Evolutionary conservation across 2,113 vertebrate genomes (phyloP).

Genomic region (Entomyzon cyanotis): DNA sequence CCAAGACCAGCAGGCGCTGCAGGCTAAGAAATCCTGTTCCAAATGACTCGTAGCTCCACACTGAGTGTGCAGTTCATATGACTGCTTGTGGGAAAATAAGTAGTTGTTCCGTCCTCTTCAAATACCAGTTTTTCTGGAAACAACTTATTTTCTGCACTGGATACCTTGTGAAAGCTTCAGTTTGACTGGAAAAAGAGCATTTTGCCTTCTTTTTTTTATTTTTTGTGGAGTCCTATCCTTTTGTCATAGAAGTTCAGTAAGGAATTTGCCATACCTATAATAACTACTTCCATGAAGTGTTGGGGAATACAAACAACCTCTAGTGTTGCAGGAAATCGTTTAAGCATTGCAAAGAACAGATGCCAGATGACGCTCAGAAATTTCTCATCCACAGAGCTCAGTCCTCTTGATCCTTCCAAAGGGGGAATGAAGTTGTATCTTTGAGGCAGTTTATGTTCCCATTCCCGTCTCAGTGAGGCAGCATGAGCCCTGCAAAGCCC

Average conservation of each 20-base stretch:
- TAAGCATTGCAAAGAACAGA: neutral
- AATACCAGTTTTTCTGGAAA: neutral
- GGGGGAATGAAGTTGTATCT: neutral
- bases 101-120: neutral
- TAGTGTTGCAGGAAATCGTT: rapidly evolving
- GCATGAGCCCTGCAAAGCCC: neutral
- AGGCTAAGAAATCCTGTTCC: neutral
- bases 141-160: neutral
- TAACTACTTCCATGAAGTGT: neutral
- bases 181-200: neutral
- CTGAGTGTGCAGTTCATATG: rapidly evolving
- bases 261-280: neutral
- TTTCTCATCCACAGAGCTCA: neutral
- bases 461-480: neutral
- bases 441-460: neutral
- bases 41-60: neutral
- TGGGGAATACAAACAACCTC: neutral
- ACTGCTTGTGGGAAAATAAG: neutral
- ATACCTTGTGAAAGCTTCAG: neutral
- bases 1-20: neutral
- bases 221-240: neutral
- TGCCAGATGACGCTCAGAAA: rapidly evolving
- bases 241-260: neutral
- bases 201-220: rapidly evolving
- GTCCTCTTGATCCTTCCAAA: neutral